A percentile compares a stretch with the other conserved stretches of the same genome.
These are phyloP conservation scores for Drosophila repleta DNA, from an alignment of 1,140 invertebrate species.

Conservation along the genomic window DNA sequence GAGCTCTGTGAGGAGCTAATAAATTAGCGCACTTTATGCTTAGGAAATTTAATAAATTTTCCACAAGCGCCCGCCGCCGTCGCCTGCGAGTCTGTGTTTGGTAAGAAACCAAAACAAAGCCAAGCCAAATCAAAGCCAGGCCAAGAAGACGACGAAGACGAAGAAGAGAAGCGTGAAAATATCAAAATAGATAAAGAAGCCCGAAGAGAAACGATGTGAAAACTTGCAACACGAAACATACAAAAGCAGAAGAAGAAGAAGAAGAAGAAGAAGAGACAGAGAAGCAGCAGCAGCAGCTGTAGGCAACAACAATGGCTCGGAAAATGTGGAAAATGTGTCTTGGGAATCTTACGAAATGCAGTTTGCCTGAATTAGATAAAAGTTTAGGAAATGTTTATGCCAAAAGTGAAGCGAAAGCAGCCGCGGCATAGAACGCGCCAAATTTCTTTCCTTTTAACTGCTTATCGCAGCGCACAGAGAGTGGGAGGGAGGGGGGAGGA, in stretches of 20 bases:
- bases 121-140: constrained; percentile 49
- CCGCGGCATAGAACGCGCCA: constrained; percentile 7
- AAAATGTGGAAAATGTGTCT: constrained; percentile 77
- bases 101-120: constrained; percentile 34
- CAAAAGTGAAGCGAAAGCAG: constrained; percentile 55
- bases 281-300: constrained; percentile 27
- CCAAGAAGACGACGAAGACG: constrained; percentile 12
- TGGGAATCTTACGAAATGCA: constrained; percentile 78
- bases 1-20: constrained; percentile 38
- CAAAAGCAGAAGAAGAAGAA: constrained; percentile 37
- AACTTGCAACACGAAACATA: constrained; percentile 69
- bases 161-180: constrained; percentile 8
- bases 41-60: constrained; percentile 69
- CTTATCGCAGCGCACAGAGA: constrained; percentile 43
- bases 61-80: constrained; percentile 25
- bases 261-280: constrained; percentile 34
- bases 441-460: background rate
- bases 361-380: constrained; percentile 81
- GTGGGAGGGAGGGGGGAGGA: background rate
- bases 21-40: constrained; percentile 66
- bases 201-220: constrained; percentile 70
- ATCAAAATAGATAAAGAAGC: constrained; percentile 27
- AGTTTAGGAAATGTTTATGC: constrained; percentile 81
- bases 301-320: constrained; percentile 69
- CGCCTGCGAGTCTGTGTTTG: constrained; percentile 51